Base-by-base conservation (phyloP, 2,797 vertebrate genomes). In the Iguana delicatissima region DNA sequence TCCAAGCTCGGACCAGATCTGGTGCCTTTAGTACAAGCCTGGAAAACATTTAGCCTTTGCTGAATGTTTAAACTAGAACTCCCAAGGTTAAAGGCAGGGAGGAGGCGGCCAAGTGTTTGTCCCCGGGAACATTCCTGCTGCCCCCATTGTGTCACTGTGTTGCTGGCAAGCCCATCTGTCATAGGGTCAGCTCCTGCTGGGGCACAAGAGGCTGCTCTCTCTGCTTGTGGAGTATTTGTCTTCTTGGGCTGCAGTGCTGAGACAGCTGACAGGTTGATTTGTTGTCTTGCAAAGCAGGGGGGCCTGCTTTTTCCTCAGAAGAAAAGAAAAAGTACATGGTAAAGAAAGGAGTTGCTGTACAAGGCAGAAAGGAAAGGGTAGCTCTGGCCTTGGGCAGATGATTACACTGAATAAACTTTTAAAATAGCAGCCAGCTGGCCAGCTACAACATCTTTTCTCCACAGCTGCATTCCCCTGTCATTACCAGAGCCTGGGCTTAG, bases 251-350 rank as follows among this genome's bases (percentile, higher is more conserved):
- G 93, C 81, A 77, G 93, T 86, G 55, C 95, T 92, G 90, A 96
- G 89, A 90, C 91, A 90, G 74, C 93, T 97, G 97, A 95, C 96
- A 96, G 91, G 94, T 95, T 93, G 92, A 96, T 96, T 93, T 95
- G 95, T 97, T 95, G 96, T 91, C 93, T 90, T 87, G 69, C 93
- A 95, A 96, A 96, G 91, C 93, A 94, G 91, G 94, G 93, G 64
- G 84, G 77, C 91, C 77, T n/a, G 89, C 80, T 59, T 80, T 35
- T 80, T 81, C 90, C 72, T 93, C 91, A 88, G 80, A 95, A 94
- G 93, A 55, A 55, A 52, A n/a, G 83, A 52, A 59, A 46, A 85
- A 32, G 81, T n/a, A 81, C 86, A 69, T 74, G 88, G 55, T 12
- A 42, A 16, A 79, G 80, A 46, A 64, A 72, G 90, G 84, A 94